These are phyloP conservation scores for Apostichopus japonicus DNA, from an alignment of 35 echinoderm and acorn worm genomes.

Conservation along the genomic window DNA sequence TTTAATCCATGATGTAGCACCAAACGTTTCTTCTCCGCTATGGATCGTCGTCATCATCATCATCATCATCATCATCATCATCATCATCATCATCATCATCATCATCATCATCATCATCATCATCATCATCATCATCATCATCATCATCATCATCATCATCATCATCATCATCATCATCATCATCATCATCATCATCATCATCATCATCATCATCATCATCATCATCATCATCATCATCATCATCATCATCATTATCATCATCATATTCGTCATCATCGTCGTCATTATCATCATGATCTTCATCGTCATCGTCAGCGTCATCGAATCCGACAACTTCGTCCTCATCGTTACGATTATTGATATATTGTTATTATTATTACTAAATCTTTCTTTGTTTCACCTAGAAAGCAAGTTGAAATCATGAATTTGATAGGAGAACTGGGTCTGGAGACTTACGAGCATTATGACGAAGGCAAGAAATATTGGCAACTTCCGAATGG, in stretches of 20 bases:
- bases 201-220: background rate
- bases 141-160: background rate
- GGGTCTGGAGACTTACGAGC: conserved; percentile 62
- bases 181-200: conserved; percentile 18
- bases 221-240: conserved; percentile 4
- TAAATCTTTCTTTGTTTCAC: background rate
- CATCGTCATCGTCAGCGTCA: background rate
- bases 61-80: background rate
- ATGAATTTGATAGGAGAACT: conserved; percentile 66
- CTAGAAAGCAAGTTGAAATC: conserved; percentile 69
- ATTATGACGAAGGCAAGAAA: conserved; percentile 66
- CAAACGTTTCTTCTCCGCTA: too few relatives aligned
- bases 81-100: background rate
- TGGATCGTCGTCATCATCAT: background rate
- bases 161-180: background rate
- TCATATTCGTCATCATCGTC: background rate
- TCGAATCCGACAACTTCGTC: background rate
- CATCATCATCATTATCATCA: background rate
- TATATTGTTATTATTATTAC: too few relatives aligned
- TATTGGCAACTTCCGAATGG: conserved; percentile 75
- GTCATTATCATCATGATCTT: background rate
- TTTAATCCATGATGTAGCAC: too few relatives aligned
- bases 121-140: background rate
- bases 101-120: background rate
- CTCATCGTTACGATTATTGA: too few relatives aligned